phyloP scores from a whole-genome alignment of 2,113 vertebrate species.

The Rhinoptilus africanus region DNA sequence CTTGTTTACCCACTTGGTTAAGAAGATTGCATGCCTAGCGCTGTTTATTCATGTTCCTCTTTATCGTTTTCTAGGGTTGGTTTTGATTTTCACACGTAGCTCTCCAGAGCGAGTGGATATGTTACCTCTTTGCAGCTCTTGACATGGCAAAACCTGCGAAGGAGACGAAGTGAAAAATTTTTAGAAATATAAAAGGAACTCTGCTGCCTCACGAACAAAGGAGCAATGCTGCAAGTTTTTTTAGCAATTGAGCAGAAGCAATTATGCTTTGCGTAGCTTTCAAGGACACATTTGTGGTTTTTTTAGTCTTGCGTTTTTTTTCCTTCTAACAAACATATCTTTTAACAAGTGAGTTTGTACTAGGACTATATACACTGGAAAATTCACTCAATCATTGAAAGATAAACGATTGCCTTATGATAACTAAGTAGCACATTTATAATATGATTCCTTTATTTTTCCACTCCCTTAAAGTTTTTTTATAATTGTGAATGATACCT shows the following conservation, averaged over 20 bases:
- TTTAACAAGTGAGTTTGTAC: background rate
- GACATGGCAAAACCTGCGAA: background rate
- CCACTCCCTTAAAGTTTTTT: background rate
- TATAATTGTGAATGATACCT: background rate
- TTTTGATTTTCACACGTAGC: background rate
- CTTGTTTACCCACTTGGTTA: conserved; percentile 45
- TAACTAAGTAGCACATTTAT: background rate
- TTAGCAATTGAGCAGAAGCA: background rate
- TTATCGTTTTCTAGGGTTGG: background rate
- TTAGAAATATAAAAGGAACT: background rate
- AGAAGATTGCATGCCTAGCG: conserved; percentile 20
- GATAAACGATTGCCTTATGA: background rate
- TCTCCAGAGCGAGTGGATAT: background rate
- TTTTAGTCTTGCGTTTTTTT: background rate
- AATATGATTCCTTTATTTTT: background rate
- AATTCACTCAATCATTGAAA: background rate
- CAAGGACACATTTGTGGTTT: background rate
- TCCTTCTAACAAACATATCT: background rate
- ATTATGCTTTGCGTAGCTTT: background rate
- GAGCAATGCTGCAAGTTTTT: background rate
- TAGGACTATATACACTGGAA: background rate
- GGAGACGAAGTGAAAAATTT: background rate
- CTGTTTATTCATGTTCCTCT: background rate
- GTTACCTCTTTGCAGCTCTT: background rate
- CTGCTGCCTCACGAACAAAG: background rate